A percentile compares a stretch with the other conserved stretches of the same genome.
Evolutionary conservation across 2,113 vertebrate species (phyloP).

Genomic region (Engraulis encrasicolus): DNA sequence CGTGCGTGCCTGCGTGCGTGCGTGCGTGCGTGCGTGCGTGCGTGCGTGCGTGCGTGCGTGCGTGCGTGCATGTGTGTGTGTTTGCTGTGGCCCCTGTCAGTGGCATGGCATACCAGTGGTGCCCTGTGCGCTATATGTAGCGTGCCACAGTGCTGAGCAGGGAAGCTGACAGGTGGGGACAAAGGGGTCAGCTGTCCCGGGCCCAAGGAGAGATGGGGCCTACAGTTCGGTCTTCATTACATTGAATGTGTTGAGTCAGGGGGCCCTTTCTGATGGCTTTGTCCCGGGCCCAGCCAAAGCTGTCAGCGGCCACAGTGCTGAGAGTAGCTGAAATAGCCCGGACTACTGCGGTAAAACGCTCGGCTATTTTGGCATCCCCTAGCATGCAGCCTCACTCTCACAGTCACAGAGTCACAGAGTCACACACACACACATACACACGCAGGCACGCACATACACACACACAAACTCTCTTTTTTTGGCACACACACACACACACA

Average conservation of each 20-base stretch:
- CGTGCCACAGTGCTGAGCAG: not conserved
- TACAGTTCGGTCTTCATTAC: too few relatives aligned
- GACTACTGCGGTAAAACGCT: constrained; percentile 45
- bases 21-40: not conserved
- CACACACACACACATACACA: not conserved
- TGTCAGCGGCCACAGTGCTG: not conserved
- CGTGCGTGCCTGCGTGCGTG: not conserved
- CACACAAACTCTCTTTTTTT: not conserved
- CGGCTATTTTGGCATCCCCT: constrained; percentile 38
- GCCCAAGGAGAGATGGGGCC: too few relatives aligned
- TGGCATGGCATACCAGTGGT: not conserved
- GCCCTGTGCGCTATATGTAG: constrained; percentile 31
- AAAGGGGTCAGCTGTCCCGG: too few relatives aligned
- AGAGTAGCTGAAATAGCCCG: constrained; percentile 26
- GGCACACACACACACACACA: constrained; percentile 4
- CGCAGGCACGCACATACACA: not conserved
- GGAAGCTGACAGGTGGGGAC: too few relatives aligned
- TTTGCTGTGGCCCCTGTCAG: not conserved
- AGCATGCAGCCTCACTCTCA: not conserved
- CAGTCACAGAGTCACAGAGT: not conserved
- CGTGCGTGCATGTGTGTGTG: not conserved
- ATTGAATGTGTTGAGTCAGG: too few relatives aligned
- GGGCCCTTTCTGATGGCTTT: too few relatives aligned
- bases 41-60: not conserved
- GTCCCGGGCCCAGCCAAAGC: too few relatives aligned